Conservation (phyloP, 2,113 vertebrate species). For the Laticauda laticaudata region DNA sequence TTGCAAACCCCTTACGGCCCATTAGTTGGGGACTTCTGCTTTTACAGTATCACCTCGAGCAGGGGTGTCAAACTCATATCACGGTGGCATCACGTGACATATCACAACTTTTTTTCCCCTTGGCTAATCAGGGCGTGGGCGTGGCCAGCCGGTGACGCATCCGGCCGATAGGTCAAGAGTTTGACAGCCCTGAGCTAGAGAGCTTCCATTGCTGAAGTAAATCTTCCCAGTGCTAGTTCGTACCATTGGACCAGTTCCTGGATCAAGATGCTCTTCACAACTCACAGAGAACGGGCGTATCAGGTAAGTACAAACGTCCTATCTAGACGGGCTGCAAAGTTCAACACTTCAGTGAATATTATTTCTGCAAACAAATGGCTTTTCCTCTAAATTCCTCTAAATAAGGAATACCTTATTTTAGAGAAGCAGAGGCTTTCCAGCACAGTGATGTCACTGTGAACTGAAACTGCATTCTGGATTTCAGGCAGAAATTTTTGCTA, state of each 20-base stretch:
- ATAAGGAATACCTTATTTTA: not conserved
- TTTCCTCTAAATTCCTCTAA: not conserved
- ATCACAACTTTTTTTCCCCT: no score
- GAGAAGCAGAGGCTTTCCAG: not conserved
- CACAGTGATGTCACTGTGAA: not conserved
- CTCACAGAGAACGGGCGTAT: no score
- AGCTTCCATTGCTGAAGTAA: not conserved
- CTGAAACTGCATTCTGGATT: not conserved
- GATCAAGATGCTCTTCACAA: not conserved
- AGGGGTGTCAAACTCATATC: no score
- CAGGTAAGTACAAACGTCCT: no score
- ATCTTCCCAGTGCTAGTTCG: not conserved
- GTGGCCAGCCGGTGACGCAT: no score
- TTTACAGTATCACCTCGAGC: not conserved
- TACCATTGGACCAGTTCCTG: not conserved
- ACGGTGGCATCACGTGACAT: no score
- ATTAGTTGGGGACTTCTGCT: not conserved
- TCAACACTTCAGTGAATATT: not conserved
- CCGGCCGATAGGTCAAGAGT: no score
- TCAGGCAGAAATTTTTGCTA: not conserved
- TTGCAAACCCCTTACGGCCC: no score
- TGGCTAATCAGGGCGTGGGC: no score
- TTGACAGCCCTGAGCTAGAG: not conserved
- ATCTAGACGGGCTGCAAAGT: not conserved
- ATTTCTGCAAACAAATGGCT: not conserved